Base-by-base conservation (phyloP, 2,888 invertebrate genomes). In the Tortricodes alternella region DNA sequence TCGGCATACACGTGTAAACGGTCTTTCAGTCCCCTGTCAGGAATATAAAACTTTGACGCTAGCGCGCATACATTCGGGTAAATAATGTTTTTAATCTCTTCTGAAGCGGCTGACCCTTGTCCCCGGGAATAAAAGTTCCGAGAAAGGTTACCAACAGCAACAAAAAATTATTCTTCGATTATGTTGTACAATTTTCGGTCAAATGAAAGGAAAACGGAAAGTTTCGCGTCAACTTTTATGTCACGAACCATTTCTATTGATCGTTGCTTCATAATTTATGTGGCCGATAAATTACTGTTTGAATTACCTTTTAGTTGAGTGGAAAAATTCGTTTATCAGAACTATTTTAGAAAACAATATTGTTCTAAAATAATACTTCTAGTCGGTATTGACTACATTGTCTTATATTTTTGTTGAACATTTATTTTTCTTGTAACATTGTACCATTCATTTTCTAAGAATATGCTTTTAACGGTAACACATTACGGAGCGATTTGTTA, bases 81-180 rank as follows among this genome's bases (percentile, higher is more conserved):
- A 86, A 84, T 85, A 85, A 86, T 83, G 85, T 84, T 78, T 86
- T 86, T 87, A 88, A 87, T 85, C 83, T 85, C 65, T 72, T 75
- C 73, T 78, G 71, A 76, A 80, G 67, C 76, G 74, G 68, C 73
- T 74, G 76, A 83, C 85, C 85, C 78, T 83, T 80, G 80, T 83
- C 77, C 77, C 66, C 65, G 68, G 62, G 70, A 74, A 77, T 75
- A 76, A 83, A 85, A 83, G 74, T 82, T 80, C 71, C 68, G 70
- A 72, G 53, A 70, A 76, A 80, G 78, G 78, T 76, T 77, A 74
- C 67, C 66, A 74, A 74, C 74, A 72, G 80, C 72, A 74, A 74
- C 72, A 77, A 73, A 68, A 78, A 80, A 79, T 74, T 83, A 80
- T 85, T 79, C 83, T 78, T 78, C 81, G 83, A 83, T 85, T 83